A percentile compares a stretch with the other conserved stretches of the same genome.
phyloP scores from a whole-genome alignment of 1,140 invertebrate species.

The Homalodisca vitripennis region DNA sequence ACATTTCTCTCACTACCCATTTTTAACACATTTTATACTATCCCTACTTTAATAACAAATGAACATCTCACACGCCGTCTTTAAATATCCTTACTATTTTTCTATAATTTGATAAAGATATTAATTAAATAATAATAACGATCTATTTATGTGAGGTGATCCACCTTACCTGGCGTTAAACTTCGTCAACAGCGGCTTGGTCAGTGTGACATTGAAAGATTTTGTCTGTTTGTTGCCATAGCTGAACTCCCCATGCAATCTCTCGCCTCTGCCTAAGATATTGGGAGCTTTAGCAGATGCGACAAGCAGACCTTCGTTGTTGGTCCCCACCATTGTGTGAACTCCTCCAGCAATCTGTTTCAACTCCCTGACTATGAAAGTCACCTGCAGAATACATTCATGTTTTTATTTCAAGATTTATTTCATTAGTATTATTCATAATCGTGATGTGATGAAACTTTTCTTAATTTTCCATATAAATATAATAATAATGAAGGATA shows the following conservation, averaged over 20 bases:
- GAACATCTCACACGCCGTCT: no score
- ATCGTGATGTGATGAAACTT: neutral
- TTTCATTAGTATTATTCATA: neutral
- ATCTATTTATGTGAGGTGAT: no score
- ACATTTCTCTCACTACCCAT: no score
- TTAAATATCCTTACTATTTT: no score
- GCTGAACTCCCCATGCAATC: slow-evolving; percentile 70
- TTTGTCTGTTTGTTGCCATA: slow-evolving; percentile 68
- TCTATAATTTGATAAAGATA: no score
- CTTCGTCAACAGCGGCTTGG: slow-evolving; percentile 66
- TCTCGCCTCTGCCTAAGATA: slow-evolving; percentile 78
- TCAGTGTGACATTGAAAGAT: slow-evolving; percentile 68
- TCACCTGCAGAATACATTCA: slow-evolving; percentile 58
- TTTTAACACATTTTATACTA: no score
- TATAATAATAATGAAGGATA: neutral
- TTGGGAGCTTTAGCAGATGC: slow-evolving; percentile 73
- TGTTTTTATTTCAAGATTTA: neutral
- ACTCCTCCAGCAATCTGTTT: slow-evolving; percentile 73
- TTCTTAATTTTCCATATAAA: neutral
- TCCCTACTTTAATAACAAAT: no score
- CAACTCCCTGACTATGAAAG: slow-evolving; percentile 76
- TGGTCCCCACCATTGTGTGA: slow-evolving; percentile 79
- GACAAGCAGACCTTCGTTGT: slow-evolving; percentile 81
- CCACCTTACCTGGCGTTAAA: slow-evolving; percentile 58
- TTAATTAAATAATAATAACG: no score